These are phyloP conservation scores for Vulpes lagopus DNA, from an alignment of 2,113 vertebrate species.

Conservation along the genomic window DNA sequence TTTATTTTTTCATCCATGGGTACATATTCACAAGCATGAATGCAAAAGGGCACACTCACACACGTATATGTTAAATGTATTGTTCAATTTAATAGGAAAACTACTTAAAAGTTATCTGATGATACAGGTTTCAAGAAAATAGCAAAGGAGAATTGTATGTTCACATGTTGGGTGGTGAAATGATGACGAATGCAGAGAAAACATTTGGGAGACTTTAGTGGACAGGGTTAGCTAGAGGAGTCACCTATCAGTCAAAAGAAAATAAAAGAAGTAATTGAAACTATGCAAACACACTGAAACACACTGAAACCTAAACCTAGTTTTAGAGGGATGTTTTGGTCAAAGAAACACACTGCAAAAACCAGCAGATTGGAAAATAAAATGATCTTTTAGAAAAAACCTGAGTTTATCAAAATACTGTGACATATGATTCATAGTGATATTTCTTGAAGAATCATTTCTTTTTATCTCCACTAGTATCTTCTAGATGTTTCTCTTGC, in stretches of 20 bases:
- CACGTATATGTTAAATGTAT: background rate
- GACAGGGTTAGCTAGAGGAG: background rate
- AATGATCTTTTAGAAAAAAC: background rate
- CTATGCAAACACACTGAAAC: background rate
- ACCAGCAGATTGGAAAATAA: background rate
- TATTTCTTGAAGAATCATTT: conserved; percentile 7
- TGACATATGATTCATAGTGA: background rate
- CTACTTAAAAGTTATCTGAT: background rate
- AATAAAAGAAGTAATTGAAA: conserved; percentile 26
- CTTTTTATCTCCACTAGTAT: background rate
- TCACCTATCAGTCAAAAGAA: background rate
- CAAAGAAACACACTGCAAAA: conserved; percentile 1
- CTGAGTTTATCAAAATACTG: background rate
- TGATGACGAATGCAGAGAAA: background rate
- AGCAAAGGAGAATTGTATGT: background rate
- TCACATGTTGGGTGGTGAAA: background rate
- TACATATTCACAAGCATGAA: background rate
- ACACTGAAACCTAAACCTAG: background rate
- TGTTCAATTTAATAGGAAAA: conserved; percentile 26
- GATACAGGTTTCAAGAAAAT: conserved; percentile 27
- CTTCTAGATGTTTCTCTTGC: background rate
- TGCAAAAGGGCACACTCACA: too few species aligned
- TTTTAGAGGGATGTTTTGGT: background rate
- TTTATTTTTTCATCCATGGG: background rate
- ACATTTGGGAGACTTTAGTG: background rate